These are phyloP conservation scores for Cataglyphis livida DNA, from an alignment of 2,888 invertebrate species.

Conservation along the genomic window DNA sequence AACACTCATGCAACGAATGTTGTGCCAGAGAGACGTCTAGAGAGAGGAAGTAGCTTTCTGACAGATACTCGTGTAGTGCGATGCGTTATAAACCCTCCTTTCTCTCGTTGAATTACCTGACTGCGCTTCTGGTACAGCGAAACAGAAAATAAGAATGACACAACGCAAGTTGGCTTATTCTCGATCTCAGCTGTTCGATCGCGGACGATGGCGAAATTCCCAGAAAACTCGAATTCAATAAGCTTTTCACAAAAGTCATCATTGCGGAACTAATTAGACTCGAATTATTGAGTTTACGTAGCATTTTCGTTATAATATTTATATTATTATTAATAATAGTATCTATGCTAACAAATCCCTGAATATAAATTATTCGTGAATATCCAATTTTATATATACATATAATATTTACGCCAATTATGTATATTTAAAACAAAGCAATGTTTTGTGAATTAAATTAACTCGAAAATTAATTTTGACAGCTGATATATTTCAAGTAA, in stretches of 20 bases:
- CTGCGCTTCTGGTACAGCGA: conserved; percentile 85
- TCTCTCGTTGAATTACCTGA: conserved; percentile 81
- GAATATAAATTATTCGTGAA: not conserved
- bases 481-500: not conserved
- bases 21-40: conserved; percentile 66
- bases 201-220: conserved; percentile 57
- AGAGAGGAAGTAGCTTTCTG: conserved; percentile 57
- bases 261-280: not conserved
- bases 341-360: not conserved
- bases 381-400: not conserved
- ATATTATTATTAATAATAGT: not conserved
- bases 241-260: not conserved
- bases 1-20: conserved; percentile 72
- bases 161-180: conserved; percentile 77
- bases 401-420: not conserved
- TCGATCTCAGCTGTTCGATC: conserved; percentile 71
- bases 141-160: conserved; percentile 83
- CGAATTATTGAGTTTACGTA: not conserved
- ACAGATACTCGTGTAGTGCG: conserved; percentile 48
- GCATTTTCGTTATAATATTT: not conserved
- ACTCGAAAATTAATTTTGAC: not conserved
- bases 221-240: conserved; percentile 22
- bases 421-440: not conserved
- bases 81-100: conserved; percentile 43
- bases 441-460: not conserved